Percentiles rank a stretch among this genome's conserved stretches.
These are phyloP conservation scores for Coecobrya sp. DNA, from an alignment of 2,888 invertebrate species.

Conservation along the genomic window DNA sequence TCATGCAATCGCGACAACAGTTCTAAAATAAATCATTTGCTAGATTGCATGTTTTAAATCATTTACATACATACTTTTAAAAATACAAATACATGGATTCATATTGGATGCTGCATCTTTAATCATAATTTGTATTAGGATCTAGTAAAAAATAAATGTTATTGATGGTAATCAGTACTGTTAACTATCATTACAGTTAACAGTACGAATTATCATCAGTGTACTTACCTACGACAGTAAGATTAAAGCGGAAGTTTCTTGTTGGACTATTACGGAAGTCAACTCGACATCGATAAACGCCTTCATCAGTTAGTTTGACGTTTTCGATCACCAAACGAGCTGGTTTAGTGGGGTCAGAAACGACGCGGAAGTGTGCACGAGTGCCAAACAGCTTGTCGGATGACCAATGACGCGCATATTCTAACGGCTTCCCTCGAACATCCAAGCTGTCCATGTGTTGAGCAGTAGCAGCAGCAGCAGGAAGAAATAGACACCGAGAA, in stretches of 20 bases:
- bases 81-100: no score
- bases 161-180: no score
- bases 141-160: no score
- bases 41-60: not conserved
- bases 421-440: slow-evolving; percentile 94
- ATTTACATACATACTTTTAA: no score
- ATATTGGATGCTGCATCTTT: no score
- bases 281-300: slow-evolving; percentile 95
- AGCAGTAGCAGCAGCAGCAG: slow-evolving; percentile 15
- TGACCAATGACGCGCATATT: slow-evolving; percentile 94
- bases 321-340: slow-evolving; percentile 95
- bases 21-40: not conserved
- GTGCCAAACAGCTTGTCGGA: slow-evolving; percentile 95
- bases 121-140: no score
- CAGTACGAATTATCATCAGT: not conserved
- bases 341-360: slow-evolving; percentile 90
- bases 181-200: not conserved
- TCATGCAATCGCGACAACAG: no score
- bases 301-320: slow-evolving; percentile 95
- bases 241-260: slow-evolving; percentile 95
- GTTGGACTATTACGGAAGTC: slow-evolving; percentile 97
- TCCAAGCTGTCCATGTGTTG: slow-evolving; percentile 90
- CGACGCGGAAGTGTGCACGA: slow-evolving; percentile 94
- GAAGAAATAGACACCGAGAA: not conserved
- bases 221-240: slow-evolving; percentile 95